Evolutionary conservation across 1,140 invertebrate species (phyloP).

Genomic region (Tetragnatha versicolor): DNA sequence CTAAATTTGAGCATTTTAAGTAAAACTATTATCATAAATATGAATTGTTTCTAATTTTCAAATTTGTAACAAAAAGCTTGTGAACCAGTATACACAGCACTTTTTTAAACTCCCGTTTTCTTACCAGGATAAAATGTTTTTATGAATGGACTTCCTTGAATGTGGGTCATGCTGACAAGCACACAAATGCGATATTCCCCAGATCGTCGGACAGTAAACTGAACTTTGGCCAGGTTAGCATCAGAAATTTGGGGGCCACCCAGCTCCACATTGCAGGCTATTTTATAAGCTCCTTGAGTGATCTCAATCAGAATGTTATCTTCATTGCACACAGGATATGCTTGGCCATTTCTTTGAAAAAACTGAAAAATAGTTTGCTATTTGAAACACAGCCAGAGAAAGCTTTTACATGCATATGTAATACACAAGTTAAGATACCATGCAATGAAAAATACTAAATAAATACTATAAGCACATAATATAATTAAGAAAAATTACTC

Average conservation of each 20-base stretch:
- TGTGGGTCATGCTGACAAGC: constrained; percentile 73
- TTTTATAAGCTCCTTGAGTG: constrained; percentile 80
- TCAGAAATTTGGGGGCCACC: constrained; percentile 81
- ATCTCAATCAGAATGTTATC: constrained; percentile 87
- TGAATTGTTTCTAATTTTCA: no score
- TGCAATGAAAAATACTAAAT: no score
- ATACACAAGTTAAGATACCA: no score
- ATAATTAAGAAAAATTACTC: no score
- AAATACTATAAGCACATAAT: no score
- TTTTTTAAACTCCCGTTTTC: no score
- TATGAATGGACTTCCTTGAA: constrained; percentile 73
- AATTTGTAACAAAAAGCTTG: no score
- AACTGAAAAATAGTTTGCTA: constrained; percentile 75
- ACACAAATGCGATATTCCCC: constrained; percentile 87
- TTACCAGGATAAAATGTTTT: constrained; percentile 74
- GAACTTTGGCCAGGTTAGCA: constrained; percentile 84
- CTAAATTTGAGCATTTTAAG: no score
- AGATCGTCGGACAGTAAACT: constrained; percentile 88
- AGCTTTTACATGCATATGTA: no score
- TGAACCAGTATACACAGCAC: no score
- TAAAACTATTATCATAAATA: no score
- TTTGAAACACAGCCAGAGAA: no score
- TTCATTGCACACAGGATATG: constrained; percentile 90
- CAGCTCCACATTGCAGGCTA: constrained; percentile 83
- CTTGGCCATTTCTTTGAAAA: constrained; percentile 88